Base-by-base conservation (phyloP, 2,113 vertebrate species). In the Tympanuchus pallidicinctus region DNA sequence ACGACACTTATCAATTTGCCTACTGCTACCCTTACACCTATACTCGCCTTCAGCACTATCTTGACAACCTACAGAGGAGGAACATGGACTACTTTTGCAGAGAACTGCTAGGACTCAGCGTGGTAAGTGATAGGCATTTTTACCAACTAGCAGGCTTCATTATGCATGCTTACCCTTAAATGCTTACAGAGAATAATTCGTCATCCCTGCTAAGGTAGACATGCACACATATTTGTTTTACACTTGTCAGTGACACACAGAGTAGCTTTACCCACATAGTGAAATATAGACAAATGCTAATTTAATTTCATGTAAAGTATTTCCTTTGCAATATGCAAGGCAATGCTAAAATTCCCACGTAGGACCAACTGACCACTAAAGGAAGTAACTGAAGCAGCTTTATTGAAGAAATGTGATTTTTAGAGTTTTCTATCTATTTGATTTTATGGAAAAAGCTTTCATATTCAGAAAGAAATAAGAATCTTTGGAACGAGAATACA, bases 21-120 rank as follows among this genome's bases (percentile, higher is more conserved):
- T 99, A 99, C 97, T 99, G 99, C 98, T 99, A 99, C 93, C 99
- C 99, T 4, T 99, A 99, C 96, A 99, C 99, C 38, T 99, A 99
- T 85, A 99, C 99, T 18, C 98, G 99, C 75, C 98, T 99, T 19
- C 99, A 99, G 97, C 99, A 99, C 96, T 99, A 99, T 94, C 98
- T 99, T 76, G 98, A 98, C 93, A 98, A 96, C 97, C 97, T 99
- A 65, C 98, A 99, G 79, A 98, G 98, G 91, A 98, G 98, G 92
- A 98, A 98, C 96, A 98, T 99, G 97, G 98, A 99, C 93, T 99
- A 99, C 94, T 98, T 99, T 69, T 97, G 97, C 97, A 98, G 99
- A 92, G 99, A 99, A 71, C 94, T 98, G 89, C 98, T 99, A 85
- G 99, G 99, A 79, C 98, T 98, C 92, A 99, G 99, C 4, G 98